Evolutionary conservation across 2,888 invertebrate genomes (phyloP).

Genomic region (Hoplodrina blanda): DNA sequence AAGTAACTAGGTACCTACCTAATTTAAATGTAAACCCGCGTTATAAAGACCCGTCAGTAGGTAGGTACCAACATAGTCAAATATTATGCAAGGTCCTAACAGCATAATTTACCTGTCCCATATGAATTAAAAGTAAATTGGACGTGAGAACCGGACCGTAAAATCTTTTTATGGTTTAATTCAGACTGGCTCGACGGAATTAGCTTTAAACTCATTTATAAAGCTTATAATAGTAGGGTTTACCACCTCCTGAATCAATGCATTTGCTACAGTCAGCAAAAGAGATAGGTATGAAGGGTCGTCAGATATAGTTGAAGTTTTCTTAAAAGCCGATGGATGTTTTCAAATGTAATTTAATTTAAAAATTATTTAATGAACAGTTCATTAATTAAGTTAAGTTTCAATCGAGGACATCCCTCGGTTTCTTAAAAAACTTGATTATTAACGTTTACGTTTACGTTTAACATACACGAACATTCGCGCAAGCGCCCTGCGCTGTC

Average conservation of each 20-base stretch:
- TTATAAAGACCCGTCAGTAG: conserved; percentile 54
- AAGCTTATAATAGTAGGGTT: conserved; percentile 51
- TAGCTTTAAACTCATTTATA: conserved; percentile 63
- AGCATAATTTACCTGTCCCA: conserved; percentile 68
- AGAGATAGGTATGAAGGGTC: too few species aligned
- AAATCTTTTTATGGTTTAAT: conserved; percentile 73
- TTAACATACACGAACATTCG: too few species aligned
- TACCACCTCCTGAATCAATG: conserved; percentile 59
- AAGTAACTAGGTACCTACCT: conserved; percentile 25
- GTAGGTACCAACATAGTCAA: conserved; percentile 54
- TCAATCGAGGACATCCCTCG: too few species aligned
- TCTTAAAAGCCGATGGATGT: too few species aligned
- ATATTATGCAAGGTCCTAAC: conserved; percentile 69
- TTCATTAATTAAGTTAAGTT: too few species aligned
- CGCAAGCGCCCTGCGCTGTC: too few species aligned
- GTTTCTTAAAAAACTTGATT: too few species aligned
- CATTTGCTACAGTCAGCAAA: conserved; percentile 36
- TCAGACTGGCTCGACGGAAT: conserved; percentile 65
- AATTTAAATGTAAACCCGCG: conserved; percentile 56
- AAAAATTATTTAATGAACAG: too few species aligned
- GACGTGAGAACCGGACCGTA: conserved; percentile 71
- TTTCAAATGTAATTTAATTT: too few species aligned
- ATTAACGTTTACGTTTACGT: too few species aligned
- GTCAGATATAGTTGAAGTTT: too few species aligned
- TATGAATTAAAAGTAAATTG: conserved; percentile 73